A percentile compares a stretch with the other conserved stretches of the same genome.
Conservation (phyloP, 2,797 vertebrate species). For the Premnoplex brunnescens region DNA sequence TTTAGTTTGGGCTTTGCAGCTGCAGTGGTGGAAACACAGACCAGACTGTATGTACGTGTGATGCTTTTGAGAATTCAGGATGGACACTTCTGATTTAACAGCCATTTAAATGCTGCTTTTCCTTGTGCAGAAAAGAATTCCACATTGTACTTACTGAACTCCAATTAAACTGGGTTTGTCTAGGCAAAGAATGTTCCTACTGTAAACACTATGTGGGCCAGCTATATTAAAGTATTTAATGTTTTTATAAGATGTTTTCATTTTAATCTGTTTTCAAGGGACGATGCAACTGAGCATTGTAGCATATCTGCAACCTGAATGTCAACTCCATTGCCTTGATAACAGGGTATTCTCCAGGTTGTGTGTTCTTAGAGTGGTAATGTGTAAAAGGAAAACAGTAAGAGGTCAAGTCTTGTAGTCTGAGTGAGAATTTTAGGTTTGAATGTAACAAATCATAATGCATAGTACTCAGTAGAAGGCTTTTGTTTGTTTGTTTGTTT, state of each 20-base stretch:
- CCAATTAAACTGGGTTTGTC: background rate
- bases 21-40: background rate
- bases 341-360: background rate
- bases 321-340: background rate
- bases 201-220: background rate
- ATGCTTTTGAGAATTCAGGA: conserved; percentile 16
- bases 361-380: background rate
- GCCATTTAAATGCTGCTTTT: background rate
- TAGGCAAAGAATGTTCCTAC: background rate
- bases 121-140: background rate
- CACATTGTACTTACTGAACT: background rate
- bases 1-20: background rate
- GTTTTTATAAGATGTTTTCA: background rate
- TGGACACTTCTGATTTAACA: background rate
- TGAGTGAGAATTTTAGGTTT: background rate
- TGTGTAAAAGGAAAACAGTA: background rate
- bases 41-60: background rate
- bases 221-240: background rate
- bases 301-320: background rate
- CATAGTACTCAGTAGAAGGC: background rate
- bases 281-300: background rate
- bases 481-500: background rate
- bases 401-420: background rate
- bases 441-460: background rate
- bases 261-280: background rate